Base-by-base conservation (phyloP, 2,797 vertebrate species). In the Schizopygopsis malacanthus region DNA sequence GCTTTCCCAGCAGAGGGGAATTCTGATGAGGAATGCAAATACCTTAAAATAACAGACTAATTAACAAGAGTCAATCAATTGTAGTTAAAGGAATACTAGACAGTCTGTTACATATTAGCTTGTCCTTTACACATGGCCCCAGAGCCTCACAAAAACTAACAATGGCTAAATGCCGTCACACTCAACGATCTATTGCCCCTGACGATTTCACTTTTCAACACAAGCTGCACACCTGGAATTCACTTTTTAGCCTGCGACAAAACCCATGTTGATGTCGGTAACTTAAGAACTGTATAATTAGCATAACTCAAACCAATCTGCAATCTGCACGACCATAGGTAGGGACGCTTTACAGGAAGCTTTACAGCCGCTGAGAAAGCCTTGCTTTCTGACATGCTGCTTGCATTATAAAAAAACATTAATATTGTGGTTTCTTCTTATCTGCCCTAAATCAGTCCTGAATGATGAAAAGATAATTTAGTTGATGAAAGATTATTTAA, bases 31-130 rank as follows among this genome's bases (percentile, higher is more conserved):
- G 81, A 87, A 88, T 52, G 39, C 50, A 77, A 70, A 87, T 54
- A n/a, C 13, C 37, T n/a, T 25, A 25, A 85, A 77, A 67, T 76
- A 28, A 73, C 43, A 54, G 41, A 54, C 61, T 84, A 88, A 88
- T 88, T 88, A 88, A 85, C 28, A 82, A 65, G 43, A 33, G 20
- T 73, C 78, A 61, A 80, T 54, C 79, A 22, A 78, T 81, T 54
- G 37, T 41, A n/a, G 45, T 88, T 69, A 10, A 76, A 69, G 65
- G 39, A 6, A 89, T 72, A 83, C 33, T 77, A 87, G 70, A 65
- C 63, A 79, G 50, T 76, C 61, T 75, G 84, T 84, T 79, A 91
- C 52, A 88, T 65, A 88, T 88, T 89, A 89, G 82, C 87, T 87
- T 39, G 18, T 33, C 16, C 71, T 84, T n/a, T 86, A 43, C 59